These are phyloP conservation scores for Calliphora vicina DNA, from an alignment of 1,140 invertebrate species.

Conservation along the genomic window DNA sequence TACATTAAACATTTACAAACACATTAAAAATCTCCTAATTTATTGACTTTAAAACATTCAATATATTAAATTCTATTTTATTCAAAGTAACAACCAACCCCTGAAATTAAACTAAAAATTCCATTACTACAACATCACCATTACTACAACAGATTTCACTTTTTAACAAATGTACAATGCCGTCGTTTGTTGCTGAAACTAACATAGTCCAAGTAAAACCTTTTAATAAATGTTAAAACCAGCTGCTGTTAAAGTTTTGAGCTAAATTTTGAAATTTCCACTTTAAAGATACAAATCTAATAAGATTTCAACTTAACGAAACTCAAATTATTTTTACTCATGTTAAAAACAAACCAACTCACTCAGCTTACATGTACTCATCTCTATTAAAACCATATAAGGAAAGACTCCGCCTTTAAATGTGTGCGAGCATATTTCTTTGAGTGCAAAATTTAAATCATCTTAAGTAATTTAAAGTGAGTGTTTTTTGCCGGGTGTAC, in stretches of 20 bases:
- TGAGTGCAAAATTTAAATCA: not conserved
- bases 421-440: not conserved
- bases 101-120: too few species aligned
- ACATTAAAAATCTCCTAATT: too few species aligned
- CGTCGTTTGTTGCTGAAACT: too few species aligned
- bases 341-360: not conserved
- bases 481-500: not conserved
- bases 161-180: too few species aligned
- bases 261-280: not conserved
- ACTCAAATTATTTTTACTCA: not conserved
- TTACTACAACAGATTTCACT: too few species aligned
- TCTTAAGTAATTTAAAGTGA: not conserved
- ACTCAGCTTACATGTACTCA: not conserved
- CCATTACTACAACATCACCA: too few species aligned
- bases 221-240: too few species aligned
- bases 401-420: slow-evolving; percentile 2
- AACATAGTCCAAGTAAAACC: too few species aligned
- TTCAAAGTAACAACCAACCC: too few species aligned
- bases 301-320: slow-evolving; percentile 23
- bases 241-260: not conserved
- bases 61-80: too few species aligned
- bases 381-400: not conserved
- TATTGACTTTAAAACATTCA: too few species aligned
- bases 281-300: not conserved
- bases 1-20: too few species aligned